Evolutionary conservation across 2,888 invertebrate genomes (phyloP).

Genomic region (Andrena marginata): DNA sequence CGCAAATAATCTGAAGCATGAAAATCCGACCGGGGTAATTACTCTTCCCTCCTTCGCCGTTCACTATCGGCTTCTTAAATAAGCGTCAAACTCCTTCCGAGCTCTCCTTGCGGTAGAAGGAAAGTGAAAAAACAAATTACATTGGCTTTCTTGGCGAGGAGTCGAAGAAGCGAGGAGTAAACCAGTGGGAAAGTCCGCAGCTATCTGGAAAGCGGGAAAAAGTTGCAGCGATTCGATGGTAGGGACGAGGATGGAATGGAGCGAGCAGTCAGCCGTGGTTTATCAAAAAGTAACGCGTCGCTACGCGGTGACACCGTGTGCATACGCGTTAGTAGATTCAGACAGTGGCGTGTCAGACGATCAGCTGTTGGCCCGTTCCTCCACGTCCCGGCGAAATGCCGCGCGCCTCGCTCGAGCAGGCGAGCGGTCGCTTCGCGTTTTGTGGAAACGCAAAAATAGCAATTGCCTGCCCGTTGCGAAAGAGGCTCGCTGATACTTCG

Average conservation of each 20-base stretch:
- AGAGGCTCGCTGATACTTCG: slow-evolving; percentile 49
- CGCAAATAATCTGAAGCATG: slow-evolving; percentile 5
- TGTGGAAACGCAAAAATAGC: slow-evolving; percentile 59
- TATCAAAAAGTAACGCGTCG: slow-evolving; percentile 12
- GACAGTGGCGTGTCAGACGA: slow-evolving; percentile 46
- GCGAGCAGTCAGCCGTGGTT: not conserved
- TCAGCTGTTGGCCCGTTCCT: slow-evolving; percentile 51
- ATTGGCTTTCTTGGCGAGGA: slow-evolving; percentile 16
- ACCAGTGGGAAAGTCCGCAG: slow-evolving; percentile 13
- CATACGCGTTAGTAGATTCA: slow-evolving; percentile 28
- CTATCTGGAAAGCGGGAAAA: not conserved
- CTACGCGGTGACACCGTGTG: not conserved
- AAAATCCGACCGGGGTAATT: slow-evolving; percentile 16
- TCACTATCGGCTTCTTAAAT: slow-evolving; percentile 6
- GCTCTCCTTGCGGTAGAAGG: too few species aligned
- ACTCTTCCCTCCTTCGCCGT: not conserved
- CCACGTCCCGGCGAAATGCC: slow-evolving; percentile 30
- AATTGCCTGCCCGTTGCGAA: slow-evolving; percentile 50
- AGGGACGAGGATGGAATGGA: slow-evolving; percentile 17
- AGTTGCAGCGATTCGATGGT: not conserved
- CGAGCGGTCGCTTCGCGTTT: slow-evolving; percentile 14
- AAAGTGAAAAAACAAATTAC: slow-evolving; percentile 9
- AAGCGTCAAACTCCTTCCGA: not conserved
- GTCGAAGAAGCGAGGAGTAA: slow-evolving; percentile 13
- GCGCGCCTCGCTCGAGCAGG: slow-evolving; percentile 4